Base-by-base conservation (phyloP, 2,888 invertebrate species). In the Phyllotreta striolata region DNA sequence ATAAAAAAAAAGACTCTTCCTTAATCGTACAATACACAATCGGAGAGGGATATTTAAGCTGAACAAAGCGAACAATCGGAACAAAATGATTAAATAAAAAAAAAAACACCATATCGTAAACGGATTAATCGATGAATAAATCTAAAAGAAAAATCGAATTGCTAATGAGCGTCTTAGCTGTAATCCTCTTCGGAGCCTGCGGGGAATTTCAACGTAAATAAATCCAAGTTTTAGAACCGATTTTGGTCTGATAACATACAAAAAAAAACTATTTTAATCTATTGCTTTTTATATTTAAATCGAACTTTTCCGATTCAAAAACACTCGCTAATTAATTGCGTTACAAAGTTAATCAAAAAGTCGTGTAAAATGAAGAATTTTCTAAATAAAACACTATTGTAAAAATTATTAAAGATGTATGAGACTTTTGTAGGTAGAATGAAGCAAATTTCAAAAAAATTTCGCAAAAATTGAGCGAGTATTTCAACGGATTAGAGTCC, bases 151-250 rank as follows among this genome's bases (percentile, higher is more conserved):
- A n/a, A 24, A 24, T 24, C 24, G 24, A 24, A 24, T 77, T 79
- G 79, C 79, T 78, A 78, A 78, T 79, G 76, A 76, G 74, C 74
- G 76, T 78, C 78, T 79, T 79, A 80, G 79, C 79, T 79, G 80
- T 80, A 79, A 79, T 74, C 63, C 72, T 72, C 73, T 73, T 66
- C 71, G 75, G 76, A 76, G 75, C 74, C 72, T 71, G 73, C 63
- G 64, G 24, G 24, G 4, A 24, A 24, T 24, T 24, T 24, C 67
- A 69, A 70, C 70, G 49, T 62, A 44, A 60, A 37, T 24, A 62
- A 55, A 60, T 9, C n/a, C 43, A 37, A 13, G 35, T n/a, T 38
- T 12, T 44, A 62, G 54, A 46, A 41, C 39, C 60, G 13, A 52
- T 60, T 52, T 54, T 60, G 52, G 24, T 41, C 52, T 13, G 34